Percentiles rank a stretch among this genome's conserved stretches.
Evolutionary conservation across 2,888 invertebrate genomes (phyloP).

Genomic region (Aphidius colemani): DNA sequence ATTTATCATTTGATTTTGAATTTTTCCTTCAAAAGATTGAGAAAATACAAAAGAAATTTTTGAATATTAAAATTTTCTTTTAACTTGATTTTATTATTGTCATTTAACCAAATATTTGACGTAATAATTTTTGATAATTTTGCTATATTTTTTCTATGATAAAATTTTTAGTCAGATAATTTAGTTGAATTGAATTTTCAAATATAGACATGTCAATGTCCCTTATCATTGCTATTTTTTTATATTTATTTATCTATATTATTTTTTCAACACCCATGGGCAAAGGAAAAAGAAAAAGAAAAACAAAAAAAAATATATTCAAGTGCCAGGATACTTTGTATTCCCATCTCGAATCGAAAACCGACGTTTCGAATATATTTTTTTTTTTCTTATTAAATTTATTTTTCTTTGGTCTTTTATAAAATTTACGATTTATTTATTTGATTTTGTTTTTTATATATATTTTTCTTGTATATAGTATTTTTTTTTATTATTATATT

Average conservation of each 20-base stretch:
- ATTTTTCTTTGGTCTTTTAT: not conserved
- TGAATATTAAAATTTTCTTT: too few species aligned
- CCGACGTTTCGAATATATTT: slow-evolving; percentile 12
- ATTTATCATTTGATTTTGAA: not conserved
- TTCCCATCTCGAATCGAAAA: slow-evolving; percentile 23
- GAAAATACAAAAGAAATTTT: not conserved
- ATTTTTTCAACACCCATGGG: slow-evolving; percentile 21
- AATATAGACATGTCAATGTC: too few species aligned
- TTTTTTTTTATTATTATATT: too few species aligned
- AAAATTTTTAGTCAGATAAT: too few species aligned
- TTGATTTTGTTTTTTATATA: too few species aligned
- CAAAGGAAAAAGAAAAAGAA: not conserved
- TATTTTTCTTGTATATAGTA: slow-evolving; percentile 5
- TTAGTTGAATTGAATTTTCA: too few species aligned
- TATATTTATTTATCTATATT: not conserved
- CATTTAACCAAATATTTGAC: not conserved
- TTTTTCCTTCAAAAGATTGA: not conserved
- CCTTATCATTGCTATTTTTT: not conserved
- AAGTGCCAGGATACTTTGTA: slow-evolving; percentile 28
- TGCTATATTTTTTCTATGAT: not conserved
- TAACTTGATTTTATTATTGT: not conserved
- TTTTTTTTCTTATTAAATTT: not conserved
- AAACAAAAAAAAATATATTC: not conserved
- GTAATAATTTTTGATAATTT: not conserved
- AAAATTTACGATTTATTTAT: too few species aligned